Evolutionary conservation across 2,797 vertebrate genomes (phyloP).

Genomic region (Characodon lateralis): DNA sequence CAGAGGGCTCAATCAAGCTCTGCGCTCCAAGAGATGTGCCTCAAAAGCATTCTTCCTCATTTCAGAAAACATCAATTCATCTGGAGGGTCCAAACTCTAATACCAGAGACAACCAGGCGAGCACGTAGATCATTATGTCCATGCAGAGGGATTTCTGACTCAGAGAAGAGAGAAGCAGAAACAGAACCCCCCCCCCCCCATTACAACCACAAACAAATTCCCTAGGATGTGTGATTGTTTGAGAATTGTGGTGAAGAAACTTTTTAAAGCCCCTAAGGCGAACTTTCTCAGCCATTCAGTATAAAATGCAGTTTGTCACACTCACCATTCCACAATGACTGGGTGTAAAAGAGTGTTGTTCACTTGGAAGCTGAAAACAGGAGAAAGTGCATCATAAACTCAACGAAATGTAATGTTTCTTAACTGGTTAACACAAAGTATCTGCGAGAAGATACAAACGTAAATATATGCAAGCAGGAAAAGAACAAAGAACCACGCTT

Average conservation of each 20-base stretch:
- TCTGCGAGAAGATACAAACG: conserved; percentile 9
- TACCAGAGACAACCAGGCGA: conserved; percentile 55
- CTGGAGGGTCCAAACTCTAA: conserved; percentile 64
- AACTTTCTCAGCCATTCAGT: neutral
- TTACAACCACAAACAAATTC: conserved; percentile 18
- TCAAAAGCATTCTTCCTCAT: conserved; percentile 64
- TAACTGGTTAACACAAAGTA: conserved; percentile 2
- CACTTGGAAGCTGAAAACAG: conserved; percentile 85
- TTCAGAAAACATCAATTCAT: conserved; percentile 70
- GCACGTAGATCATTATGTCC: conserved; percentile 71
- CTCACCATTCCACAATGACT: conserved; percentile 94
- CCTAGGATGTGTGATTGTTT: conserved; percentile 1
- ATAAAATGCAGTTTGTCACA: conserved; percentile 23
- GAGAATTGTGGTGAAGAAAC: conserved; percentile 17
- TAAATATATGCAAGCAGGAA: conserved; percentile 5
- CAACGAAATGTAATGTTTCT: neutral
- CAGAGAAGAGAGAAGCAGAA: conserved; percentile 7
- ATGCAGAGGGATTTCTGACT: conserved; percentile 34
- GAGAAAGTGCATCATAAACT: neutral
- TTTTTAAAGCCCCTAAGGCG: neutral
- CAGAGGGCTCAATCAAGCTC: conserved; percentile 48
- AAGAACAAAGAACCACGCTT: conserved; percentile 18
- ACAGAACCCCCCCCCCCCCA: conserved; percentile 29
- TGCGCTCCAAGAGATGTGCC: conserved; percentile 55
- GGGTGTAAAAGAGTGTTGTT: conserved; percentile 91